Percentiles rank a stretch among this genome's conserved stretches.
phyloP scores from a whole-genome alignment of 2,113 vertebrate species.

The Etia nguti region DNA sequence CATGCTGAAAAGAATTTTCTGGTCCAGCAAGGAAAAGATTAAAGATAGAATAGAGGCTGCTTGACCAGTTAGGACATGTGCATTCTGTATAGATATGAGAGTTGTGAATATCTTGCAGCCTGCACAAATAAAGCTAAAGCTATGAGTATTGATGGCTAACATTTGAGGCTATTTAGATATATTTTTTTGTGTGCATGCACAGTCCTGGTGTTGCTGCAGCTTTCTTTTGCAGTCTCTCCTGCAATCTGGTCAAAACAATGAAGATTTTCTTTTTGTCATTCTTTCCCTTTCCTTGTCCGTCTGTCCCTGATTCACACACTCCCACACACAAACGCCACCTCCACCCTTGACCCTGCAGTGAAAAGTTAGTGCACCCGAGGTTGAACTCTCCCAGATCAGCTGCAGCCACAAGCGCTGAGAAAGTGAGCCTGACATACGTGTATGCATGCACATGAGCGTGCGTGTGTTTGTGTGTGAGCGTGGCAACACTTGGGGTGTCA shows the following conservation, averaged over 20 bases:
- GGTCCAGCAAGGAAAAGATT: neutral
- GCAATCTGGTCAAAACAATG: slow-evolving; percentile 45
- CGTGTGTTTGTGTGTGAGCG: slow-evolving; percentile 46
- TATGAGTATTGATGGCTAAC: neutral
- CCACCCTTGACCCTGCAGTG: slow-evolving; percentile 74
- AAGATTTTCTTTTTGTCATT: slow-evolving; percentile 10
- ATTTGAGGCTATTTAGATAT: neutral
- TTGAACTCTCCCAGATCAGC: slow-evolving; percentile 71
- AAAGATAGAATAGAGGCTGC: neutral
- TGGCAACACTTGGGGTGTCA: slow-evolving; percentile 57
- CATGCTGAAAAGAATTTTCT: neutral
- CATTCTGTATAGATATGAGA: neutral
- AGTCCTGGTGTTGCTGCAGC: neutral
- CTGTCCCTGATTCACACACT: slow-evolving; percentile 32
- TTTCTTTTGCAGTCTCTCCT: neutral
- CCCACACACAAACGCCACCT: slow-evolving; percentile 34
- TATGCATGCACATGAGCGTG: slow-evolving; percentile 3
- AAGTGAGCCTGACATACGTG: slow-evolving; percentile 69
- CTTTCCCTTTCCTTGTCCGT: neutral
- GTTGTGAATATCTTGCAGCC: neutral
- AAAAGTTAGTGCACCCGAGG: slow-evolving; percentile 71
- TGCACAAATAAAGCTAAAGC: neutral
- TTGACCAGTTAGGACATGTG: neutral
- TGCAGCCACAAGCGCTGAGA: slow-evolving; percentile 70
- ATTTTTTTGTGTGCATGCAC: neutral